Percentiles rank a stretch among this genome's conserved stretches.
phyloP scores from a whole-genome alignment of 30 jellyfish, hydroid and myxozoan genomes.

The Hydra vulgaris region DNA sequence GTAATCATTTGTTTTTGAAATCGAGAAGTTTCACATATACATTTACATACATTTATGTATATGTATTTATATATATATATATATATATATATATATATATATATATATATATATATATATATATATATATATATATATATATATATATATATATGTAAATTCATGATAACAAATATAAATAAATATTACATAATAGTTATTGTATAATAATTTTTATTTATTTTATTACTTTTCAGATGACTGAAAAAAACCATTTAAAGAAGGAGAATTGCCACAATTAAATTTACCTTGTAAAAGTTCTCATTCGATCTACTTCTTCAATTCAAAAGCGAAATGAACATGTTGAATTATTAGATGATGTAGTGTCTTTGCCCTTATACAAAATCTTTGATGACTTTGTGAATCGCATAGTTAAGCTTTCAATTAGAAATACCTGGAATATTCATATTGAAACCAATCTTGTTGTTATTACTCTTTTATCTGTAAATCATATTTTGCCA shows the following conservation, averaged over 20 bases:
- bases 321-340: background rate
- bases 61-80: too few species aligned
- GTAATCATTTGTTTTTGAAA: too few species aligned
- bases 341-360: background rate
- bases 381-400: background rate
- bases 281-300: background rate
- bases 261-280: constrained; percentile 6
- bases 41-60: too few species aligned
- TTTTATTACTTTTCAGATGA: background rate
- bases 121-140: too few species aligned
- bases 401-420: background rate
- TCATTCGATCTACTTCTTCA: background rate
- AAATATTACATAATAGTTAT: too few species aligned
- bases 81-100: too few species aligned
- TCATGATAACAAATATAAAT: too few species aligned
- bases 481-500: background rate
- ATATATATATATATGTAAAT: too few species aligned
- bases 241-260: background rate
- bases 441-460: background rate
- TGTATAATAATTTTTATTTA: too few species aligned
- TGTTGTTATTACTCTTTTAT: background rate
- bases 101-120: too few species aligned
- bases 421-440: background rate
- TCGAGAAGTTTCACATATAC: too few species aligned
- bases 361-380: background rate